phyloP scores from a whole-genome alignment of 2,888 invertebrate genomes.

The Therioaphis trifolii region DNA sequence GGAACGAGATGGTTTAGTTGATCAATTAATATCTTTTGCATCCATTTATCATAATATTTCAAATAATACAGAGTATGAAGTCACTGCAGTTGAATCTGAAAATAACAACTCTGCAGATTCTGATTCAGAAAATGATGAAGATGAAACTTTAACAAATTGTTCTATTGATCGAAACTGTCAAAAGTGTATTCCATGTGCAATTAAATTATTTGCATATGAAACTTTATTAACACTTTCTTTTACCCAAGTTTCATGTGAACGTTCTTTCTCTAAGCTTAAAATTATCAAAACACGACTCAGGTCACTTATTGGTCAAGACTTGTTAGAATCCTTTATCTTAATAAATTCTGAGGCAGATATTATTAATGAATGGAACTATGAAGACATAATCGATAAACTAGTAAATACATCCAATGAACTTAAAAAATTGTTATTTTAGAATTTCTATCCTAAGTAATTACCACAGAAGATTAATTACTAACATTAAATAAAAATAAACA shows the following conservation, averaged over 20 bases:
- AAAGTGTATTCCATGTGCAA: neutral
- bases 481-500: too few relatives aligned
- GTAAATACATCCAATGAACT: neutral
- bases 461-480: too few relatives aligned
- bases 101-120: too few relatives aligned
- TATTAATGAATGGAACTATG: neutral
- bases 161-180: constrained; percentile 3
- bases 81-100: too few relatives aligned
- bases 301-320: constrained; percentile 21
- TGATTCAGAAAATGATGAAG: too few relatives aligned
- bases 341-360: constrained; percentile 13
- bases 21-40: too few relatives aligned
- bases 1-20: too few relatives aligned
- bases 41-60: too few relatives aligned
- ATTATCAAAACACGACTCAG: constrained; percentile 4
- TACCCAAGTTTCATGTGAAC: constrained; percentile 2
- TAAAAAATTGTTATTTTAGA: neutral
- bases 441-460: too few relatives aligned
- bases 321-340: neutral
- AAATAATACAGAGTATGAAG: too few relatives aligned
- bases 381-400: neutral
- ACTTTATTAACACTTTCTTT: constrained; percentile 13
- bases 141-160: neutral
- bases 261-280: constrained; percentile 4
- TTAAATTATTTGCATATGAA: constrained; percentile 23